These are phyloP conservation scores for Dromiciops gliroides DNA, from an alignment of 2,113 vertebrate species.

Conservation along the genomic window DNA sequence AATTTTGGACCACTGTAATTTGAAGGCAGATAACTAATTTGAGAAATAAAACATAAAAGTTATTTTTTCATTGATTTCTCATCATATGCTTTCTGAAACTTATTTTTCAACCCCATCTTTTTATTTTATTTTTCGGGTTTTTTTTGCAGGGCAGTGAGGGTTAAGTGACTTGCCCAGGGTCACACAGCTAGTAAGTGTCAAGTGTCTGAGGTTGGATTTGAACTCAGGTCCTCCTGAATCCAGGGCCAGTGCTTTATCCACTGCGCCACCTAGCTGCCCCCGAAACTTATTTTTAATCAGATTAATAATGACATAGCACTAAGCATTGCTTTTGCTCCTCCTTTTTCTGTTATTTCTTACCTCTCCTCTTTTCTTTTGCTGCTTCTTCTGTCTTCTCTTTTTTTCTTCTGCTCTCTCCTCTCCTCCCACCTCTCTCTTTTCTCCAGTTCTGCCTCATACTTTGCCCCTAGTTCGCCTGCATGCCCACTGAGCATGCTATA, in stretches of 20 bases:
- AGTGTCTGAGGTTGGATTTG: too few relatives aligned
- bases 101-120: too few relatives aligned
- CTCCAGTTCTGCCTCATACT: conserved; percentile 64
- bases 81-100: neutral
- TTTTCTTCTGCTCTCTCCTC: neutral
- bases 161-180: too few relatives aligned
- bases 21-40: neutral
- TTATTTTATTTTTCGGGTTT: too few relatives aligned
- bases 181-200: too few relatives aligned
- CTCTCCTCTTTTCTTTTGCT: too few relatives aligned
- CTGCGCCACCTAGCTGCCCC: too few relatives aligned
- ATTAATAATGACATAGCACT: neutral
- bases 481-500: conserved; percentile 67
- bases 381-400: too few relatives aligned
- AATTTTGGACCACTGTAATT: neutral
- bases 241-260: too few relatives aligned
- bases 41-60: neutral
- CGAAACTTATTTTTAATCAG: neutral
- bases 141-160: too few relatives aligned
- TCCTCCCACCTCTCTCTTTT: neutral
- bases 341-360: neutral
- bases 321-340: neutral
- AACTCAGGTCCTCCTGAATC: too few relatives aligned
- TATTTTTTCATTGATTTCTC: neutral
- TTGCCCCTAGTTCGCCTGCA: neutral